Evolutionary conservation across 2,888 invertebrate genomes (phyloP).

Genomic region (Sminthurides aquaticus): DNA sequence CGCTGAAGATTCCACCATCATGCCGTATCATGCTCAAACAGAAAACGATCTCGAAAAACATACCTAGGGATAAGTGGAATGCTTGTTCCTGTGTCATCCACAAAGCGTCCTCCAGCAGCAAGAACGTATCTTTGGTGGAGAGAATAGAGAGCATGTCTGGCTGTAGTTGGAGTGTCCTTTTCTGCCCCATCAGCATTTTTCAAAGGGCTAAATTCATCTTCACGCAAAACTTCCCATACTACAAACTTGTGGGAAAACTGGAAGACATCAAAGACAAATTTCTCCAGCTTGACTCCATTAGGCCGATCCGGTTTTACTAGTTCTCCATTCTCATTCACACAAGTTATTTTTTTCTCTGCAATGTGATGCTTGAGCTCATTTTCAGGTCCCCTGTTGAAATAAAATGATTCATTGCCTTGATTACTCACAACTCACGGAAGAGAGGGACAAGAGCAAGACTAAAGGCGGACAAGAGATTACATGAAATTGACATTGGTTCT

Average conservation of each 20-base stretch:
- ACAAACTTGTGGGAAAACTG: constrained; percentile 85
- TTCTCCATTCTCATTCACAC: constrained; percentile 63
- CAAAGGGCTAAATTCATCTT: constrained; percentile 91
- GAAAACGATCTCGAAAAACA: too few species aligned
- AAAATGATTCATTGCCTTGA: too few species aligned
- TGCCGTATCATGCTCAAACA: too few species aligned
- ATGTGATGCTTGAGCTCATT: constrained; percentile 77
- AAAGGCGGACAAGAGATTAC: too few species aligned
- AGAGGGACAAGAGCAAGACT: too few species aligned
- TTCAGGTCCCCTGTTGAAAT: constrained; percentile 55
- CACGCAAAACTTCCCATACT: constrained; percentile 83
- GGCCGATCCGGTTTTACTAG: constrained; percentile 68
- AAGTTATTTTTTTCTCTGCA: constrained; percentile 95
- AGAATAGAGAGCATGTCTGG: constrained; percentile 65
- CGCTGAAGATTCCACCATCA: too few species aligned
- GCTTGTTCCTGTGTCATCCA: constrained; percentile 47
- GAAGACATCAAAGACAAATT: constrained; percentile 98
- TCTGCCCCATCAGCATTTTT: constrained; percentile 85
- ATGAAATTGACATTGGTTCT: too few species aligned
- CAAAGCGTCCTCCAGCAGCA: constrained; percentile 69
- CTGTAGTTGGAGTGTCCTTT: constrained; percentile 86
- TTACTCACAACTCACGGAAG: too few species aligned
- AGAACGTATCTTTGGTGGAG: constrained; percentile 73
- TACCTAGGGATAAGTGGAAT: constrained; percentile 50
- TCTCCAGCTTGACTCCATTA: constrained; percentile 98